These are phyloP conservation scores for Oryzias sinensis DNA, from an alignment of 2,797 vertebrate species.

Conservation along the genomic window DNA sequence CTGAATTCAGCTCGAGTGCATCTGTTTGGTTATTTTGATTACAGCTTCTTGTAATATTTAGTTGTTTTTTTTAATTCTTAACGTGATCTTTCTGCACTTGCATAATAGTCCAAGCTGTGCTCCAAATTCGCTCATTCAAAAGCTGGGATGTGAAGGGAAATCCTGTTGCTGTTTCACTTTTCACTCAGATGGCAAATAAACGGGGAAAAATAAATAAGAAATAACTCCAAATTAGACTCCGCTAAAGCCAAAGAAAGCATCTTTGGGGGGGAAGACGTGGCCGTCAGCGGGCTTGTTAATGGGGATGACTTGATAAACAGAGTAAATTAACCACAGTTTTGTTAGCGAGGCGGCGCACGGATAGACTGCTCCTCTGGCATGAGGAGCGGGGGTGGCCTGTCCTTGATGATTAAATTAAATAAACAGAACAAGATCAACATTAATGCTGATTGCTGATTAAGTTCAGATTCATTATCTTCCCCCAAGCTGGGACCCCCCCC, in stretches of 20 bases:
- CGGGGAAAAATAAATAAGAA: conserved; percentile 6
- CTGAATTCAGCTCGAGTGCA: too few relatives aligned
- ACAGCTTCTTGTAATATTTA: too few relatives aligned
- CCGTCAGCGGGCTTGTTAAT: conserved; percentile 65
- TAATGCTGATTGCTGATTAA: conserved; percentile 78
- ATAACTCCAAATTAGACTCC: conserved; percentile 39
- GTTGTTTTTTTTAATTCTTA: too few relatives aligned
- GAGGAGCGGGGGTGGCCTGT: conserved; percentile 44
- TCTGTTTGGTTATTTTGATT: too few relatives aligned
- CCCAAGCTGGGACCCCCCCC: conserved; percentile 10
- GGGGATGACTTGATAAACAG: conserved; percentile 72
- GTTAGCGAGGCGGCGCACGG: conserved; percentile 48
- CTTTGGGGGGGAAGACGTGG: conserved; percentile 47
- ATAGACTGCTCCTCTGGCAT: conserved; percentile 50
- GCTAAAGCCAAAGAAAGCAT: conserved; percentile 53
- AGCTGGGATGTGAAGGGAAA: conserved; percentile 55
- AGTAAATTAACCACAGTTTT: conserved; percentile 79
- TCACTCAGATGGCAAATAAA: conserved; percentile 24
- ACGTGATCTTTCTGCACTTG: too few relatives aligned
- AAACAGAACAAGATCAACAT: conserved; percentile 77
- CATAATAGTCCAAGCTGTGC: background rate
- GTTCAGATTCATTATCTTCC: conserved; percentile 65
- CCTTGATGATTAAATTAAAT: conserved; percentile 80
- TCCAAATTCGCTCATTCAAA: conserved; percentile 60
- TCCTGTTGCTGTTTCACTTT: conserved; percentile 48